Evolutionary conservation across 2,888 invertebrate species (phyloP).

Genomic region (Sesamia inferens): DNA sequence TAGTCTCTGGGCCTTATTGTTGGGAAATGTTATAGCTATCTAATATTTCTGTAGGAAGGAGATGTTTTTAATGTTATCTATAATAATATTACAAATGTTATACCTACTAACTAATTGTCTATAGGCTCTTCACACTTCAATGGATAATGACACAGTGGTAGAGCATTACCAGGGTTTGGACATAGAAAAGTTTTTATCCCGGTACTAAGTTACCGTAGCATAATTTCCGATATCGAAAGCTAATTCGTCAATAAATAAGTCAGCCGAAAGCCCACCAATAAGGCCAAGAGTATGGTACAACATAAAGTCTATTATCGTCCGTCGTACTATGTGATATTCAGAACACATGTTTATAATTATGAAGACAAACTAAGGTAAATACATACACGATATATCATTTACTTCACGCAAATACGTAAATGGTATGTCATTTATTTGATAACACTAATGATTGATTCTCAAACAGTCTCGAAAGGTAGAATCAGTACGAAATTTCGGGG

Average conservation of each 20-base stretch:
- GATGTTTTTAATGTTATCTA: too few species aligned
- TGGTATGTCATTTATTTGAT: neutral
- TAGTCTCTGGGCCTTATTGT: too few species aligned
- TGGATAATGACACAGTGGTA: neutral
- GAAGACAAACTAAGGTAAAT: neutral
- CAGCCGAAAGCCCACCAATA: too few species aligned
- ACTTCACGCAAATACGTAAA: neutral
- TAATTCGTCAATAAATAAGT: neutral
- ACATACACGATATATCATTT: neutral
- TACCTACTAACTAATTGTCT: neutral
- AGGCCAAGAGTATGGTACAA: neutral
- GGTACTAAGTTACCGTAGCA: neutral
- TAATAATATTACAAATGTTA: neutral
- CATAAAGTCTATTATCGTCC: neutral
- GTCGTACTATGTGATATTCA: neutral
- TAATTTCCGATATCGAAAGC: neutral
- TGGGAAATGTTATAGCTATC: too few species aligned
- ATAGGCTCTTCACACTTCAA: neutral
- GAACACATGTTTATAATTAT: too few species aligned
- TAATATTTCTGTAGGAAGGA: too few species aligned
- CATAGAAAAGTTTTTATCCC: neutral
- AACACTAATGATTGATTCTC: conserved; percentile 5
- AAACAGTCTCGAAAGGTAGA: conserved; percentile 13
- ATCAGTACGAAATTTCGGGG: conserved; percentile 3
- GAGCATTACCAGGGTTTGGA: neutral